Evolutionary conservation across 1,140 invertebrate genomes (phyloP), one percentile per base, ranked within the genome.

Genomic region (Panagrolaimus sp.): DNA sequence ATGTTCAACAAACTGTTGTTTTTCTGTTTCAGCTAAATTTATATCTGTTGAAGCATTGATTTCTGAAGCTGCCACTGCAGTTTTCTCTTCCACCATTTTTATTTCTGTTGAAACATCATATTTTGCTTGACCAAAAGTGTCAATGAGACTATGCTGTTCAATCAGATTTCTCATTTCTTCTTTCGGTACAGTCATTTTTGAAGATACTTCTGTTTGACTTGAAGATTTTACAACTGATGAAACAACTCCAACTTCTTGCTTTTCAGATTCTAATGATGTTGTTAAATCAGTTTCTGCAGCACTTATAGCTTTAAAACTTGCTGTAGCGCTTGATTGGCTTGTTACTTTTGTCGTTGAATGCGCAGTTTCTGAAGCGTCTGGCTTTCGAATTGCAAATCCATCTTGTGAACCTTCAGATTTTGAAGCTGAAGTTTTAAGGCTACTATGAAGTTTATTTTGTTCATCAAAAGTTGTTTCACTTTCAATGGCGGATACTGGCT

Each of bases 331-430:
- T 58, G 21, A 21, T n/a, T 26, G 15, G 10, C 10, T 26, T 21
- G 52, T 58, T 5, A n/a, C 17, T 2, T 21, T 26, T 17, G 52
- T 28, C 4, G 12, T 58, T 21, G 28, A 58, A 4, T n/a, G 21
- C 1, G 17, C 52, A 17, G 21, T n/a, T 26, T 17, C 8, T 58
- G 21, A 12, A 26, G 21, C 52, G 1, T 58, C 52, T 26, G 15
- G 14, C 28, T 58, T 58, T 12, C 52, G 52, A 58, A 58, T 58
- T 12, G 52, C 52, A 58, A 58, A 58, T 21, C 52, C 52, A 58
- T 58, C 52, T 4, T 58, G 52, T 8, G 52, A 58, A n/a, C 52
- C 52, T 58, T 58, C 10, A 1, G 14, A 10, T 12, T 21, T 28
- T 0, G 52, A 58, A 58, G 52, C 52, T 28, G 28, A 17, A 21